A percentile compares a stretch with the other conserved stretches of the same genome.
Evolutionary conservation across 2,888 invertebrate species (phyloP).

Genomic region (Xylota sylvarum): DNA sequence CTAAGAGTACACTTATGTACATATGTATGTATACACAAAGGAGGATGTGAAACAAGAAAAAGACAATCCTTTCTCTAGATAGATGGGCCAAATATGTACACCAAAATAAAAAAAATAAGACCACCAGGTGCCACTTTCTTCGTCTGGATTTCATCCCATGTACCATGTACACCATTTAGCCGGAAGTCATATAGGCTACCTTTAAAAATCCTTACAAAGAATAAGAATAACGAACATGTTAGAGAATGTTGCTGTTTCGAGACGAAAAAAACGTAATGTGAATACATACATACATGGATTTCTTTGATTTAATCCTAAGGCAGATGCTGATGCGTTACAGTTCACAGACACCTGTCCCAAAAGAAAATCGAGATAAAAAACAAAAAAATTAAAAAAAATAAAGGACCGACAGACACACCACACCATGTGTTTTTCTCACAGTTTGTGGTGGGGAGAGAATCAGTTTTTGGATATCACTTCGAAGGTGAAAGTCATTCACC

Average conservation of each 20-base stretch:
- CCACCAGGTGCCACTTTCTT: conserved; percentile 48
- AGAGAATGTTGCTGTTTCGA: background rate
- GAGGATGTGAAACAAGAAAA: background rate
- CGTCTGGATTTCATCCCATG: conserved; percentile 2
- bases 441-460: conserved; percentile 2
- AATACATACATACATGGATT: conserved; percentile 21
- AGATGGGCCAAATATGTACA: background rate
- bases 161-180: conserved; percentile 42
- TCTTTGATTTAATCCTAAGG: conserved; percentile 44
- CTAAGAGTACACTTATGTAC: conserved; percentile 33
- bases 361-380: conserved; percentile 2
- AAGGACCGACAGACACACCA: conserved; percentile 41
- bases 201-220: conserved; percentile 2
- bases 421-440: conserved; percentile 50
- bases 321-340: conserved; percentile 52
- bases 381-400: background rate
- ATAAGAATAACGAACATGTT: conserved; percentile 14
- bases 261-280: background rate
- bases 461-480: conserved; percentile 37
- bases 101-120: background rate
- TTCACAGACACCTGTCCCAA: conserved; percentile 56
- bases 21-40: conserved; percentile 8
- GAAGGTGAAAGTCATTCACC: conserved; percentile 68
- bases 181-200: conserved; percentile 45
- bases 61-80: background rate